Conservation (phyloP, 1,140 invertebrate genomes). For the Melanaphis sacchari region DNA sequence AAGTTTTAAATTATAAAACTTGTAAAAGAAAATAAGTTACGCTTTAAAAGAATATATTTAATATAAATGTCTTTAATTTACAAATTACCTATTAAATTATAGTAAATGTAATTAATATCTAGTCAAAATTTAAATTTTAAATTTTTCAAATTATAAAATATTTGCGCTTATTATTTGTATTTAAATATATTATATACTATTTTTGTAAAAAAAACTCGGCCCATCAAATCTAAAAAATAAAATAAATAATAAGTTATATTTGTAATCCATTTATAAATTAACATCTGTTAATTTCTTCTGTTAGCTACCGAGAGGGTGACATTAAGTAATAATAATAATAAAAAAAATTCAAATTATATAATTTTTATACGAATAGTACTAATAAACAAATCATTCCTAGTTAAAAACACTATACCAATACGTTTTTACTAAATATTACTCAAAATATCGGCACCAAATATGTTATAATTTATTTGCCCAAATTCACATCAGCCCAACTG, state of each 20-base stretch:
- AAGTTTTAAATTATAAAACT: not conserved
- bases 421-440: not conserved
- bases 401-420: not conserved
- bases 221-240: too few species aligned
- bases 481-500: not conserved
- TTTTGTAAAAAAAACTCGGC: too few species aligned
- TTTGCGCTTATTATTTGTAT: too few species aligned
- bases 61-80: not conserved
- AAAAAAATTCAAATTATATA: not conserved
- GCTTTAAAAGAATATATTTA: not conserved
- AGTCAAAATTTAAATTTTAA: too few species aligned
- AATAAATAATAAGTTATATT: too few species aligned
- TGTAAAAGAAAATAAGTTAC: not conserved
- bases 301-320: not conserved
- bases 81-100: not conserved
- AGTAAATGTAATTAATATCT: not conserved
- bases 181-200: too few species aligned
- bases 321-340: not conserved
- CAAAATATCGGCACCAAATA: not conserved
- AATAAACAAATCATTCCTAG: not conserved
- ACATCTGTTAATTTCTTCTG: not conserved
- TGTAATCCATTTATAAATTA: not conserved
- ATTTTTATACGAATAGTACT: not conserved
- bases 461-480: not conserved
- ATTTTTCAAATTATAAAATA: too few species aligned